Conservation (phyloP, 2,888 invertebrate genomes). For the Sesamia inferens region DNA sequence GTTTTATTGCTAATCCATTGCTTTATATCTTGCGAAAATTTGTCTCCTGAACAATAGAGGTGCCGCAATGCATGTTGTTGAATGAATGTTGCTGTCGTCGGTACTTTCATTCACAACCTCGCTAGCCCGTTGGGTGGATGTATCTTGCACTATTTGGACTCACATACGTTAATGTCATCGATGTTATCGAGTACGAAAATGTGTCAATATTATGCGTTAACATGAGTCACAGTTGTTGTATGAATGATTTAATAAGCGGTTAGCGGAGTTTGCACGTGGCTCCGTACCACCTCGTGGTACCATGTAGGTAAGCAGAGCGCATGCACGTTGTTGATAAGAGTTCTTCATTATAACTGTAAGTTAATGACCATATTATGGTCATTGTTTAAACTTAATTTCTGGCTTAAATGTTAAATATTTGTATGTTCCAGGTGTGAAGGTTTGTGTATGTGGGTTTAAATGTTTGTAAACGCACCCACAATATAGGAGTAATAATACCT, state of each 20-base stretch:
- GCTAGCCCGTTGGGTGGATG: conserved; percentile 23
- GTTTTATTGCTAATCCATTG: too few relatives aligned
- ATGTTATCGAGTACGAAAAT: conserved; percentile 37
- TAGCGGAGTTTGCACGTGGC: conserved; percentile 48
- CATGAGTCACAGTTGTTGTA: conserved; percentile 50
- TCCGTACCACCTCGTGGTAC: not conserved
- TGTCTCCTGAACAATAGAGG: too few relatives aligned
- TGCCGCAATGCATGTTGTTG: too few relatives aligned
- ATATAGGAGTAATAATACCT: too few relatives aligned
- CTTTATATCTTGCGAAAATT: too few relatives aligned
- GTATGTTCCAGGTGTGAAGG: too few relatives aligned
- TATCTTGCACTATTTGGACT: not conserved
- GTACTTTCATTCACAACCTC: not conserved
- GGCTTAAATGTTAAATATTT: too few relatives aligned
- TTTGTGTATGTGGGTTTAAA: too few relatives aligned
- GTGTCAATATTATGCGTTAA: conserved; percentile 54
- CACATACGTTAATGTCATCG: conserved; percentile 40
- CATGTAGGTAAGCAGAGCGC: not conserved
- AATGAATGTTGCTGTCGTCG: not conserved
- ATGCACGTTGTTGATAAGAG: conserved; percentile 38
- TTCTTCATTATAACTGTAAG: conserved; percentile 34
- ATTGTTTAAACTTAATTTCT: not conserved
- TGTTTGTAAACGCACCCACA: too few relatives aligned
- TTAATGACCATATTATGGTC: too few relatives aligned
- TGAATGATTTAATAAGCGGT: conserved; percentile 47